A percentile compares a stretch with the other conserved stretches of the same genome.
These are phyloP conservation scores for Sebastes hubbsi DNA, from an alignment of 2,797 vertebrate species.

Conservation along the genomic window DNA sequence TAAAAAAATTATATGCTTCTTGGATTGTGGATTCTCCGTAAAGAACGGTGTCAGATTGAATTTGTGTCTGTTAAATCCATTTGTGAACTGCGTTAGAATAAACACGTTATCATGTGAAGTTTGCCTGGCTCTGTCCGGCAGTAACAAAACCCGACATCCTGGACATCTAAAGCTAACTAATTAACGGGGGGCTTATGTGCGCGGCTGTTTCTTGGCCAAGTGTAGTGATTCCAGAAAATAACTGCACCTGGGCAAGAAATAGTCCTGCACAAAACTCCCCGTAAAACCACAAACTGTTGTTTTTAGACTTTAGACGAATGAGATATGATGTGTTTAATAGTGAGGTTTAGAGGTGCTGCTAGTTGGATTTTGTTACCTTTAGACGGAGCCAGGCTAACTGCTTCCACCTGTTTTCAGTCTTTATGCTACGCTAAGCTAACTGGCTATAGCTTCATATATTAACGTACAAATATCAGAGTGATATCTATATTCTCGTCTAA, in stretches of 20 bases:
- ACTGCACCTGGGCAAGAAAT: neutral
- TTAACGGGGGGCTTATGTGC: neutral
- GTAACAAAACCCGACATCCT: neutral
- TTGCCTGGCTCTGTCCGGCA: neutral
- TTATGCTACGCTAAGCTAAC: neutral
- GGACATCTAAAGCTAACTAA: neutral
- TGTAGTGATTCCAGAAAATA: neutral
- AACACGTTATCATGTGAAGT: neutral
- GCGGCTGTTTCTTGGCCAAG: neutral
- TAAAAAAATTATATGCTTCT: conserved; percentile 5
- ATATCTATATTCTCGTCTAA: neutral
- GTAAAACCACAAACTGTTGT: neutral
- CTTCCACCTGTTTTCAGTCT: neutral
- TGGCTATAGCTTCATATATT: neutral
- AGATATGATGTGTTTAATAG: neutral
- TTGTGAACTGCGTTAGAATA: neutral
- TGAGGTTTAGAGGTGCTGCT: neutral
- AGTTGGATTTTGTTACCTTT: neutral
- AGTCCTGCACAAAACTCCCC: neutral
- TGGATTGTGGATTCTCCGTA: neutral
- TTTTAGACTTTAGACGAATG: neutral
- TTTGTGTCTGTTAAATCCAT: conserved; percentile 15
- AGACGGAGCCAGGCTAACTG: neutral
- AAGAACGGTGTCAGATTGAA: neutral
- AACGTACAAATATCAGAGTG: neutral